Conservation (phyloP, 2,113 vertebrate species). For the Gobiocypris rarus region DNA sequence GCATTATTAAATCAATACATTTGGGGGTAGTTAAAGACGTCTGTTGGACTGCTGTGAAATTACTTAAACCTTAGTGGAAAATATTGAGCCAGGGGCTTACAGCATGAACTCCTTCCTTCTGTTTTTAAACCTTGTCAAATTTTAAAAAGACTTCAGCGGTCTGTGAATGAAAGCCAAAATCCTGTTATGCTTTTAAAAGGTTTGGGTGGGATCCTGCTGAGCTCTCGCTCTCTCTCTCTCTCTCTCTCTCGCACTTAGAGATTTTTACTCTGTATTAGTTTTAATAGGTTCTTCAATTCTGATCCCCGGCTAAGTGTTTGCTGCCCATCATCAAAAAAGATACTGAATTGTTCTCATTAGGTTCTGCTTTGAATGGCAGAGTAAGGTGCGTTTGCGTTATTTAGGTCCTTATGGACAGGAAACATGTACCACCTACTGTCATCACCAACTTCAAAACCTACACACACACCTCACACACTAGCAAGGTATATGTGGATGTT, state of each 20-base stretch:
- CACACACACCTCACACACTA: background rate
- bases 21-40: constrained; percentile 44
- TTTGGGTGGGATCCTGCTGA: constrained; percentile 48
- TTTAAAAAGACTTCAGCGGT: constrained; percentile 55
- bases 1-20: constrained; percentile 43
- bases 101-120: constrained; percentile 8
- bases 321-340: constrained; percentile 46
- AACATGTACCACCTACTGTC: background rate
- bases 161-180: constrained; percentile 53
- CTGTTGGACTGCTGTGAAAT: constrained; percentile 44
- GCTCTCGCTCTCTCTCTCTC: background rate
- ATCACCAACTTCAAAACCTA: background rate
- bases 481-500: background rate
- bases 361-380: background rate
- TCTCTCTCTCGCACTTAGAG: background rate
- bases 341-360: constrained; percentile 34
- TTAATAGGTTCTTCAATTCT: constrained; percentile 46
- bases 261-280: constrained; percentile 52
- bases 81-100: constrained; percentile 29
- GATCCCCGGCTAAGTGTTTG: constrained; percentile 34
- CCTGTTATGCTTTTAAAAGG: constrained; percentile 57
- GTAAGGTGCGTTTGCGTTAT: constrained; percentile 19
- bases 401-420: constrained; percentile 39
- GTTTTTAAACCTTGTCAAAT: constrained; percentile 46
- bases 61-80: constrained; percentile 53